Evolutionary conservation across 2,113 vertebrate species (phyloP).

Genomic region (Cololabis saira): DNA sequence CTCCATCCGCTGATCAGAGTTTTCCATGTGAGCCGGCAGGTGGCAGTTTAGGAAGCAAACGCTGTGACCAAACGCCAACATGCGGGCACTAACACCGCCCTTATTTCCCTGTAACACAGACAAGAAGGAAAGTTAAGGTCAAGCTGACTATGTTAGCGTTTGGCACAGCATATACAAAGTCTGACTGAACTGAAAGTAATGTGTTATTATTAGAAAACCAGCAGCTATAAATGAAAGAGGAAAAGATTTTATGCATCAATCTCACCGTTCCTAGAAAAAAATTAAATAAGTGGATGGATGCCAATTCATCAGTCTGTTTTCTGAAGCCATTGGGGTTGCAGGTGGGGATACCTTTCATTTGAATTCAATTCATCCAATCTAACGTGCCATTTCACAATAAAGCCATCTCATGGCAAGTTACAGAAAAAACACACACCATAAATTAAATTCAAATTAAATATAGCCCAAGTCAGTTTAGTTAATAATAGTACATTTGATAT

Average conservation of each 20-base stretch:
- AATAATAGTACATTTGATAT: too few relatives aligned
- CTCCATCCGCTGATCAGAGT: slow-evolving; percentile 94
- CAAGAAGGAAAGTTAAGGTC: neutral
- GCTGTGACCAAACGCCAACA: slow-evolving; percentile 92
- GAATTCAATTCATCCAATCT: too few relatives aligned
- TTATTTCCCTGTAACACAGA: slow-evolving; percentile 90
- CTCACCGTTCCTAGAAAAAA: neutral
- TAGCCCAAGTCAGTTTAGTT: too few relatives aligned
- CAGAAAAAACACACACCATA: too few relatives aligned
- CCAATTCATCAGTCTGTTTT: too few relatives aligned
- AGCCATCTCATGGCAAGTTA: too few relatives aligned
- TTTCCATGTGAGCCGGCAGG: slow-evolving; percentile 97
- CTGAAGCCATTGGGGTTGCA: too few relatives aligned
- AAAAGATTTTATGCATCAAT: neutral
- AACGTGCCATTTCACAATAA: too few relatives aligned
- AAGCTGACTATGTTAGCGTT: neutral
- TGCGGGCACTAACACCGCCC: slow-evolving; percentile 92
- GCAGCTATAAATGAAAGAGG: neutral
- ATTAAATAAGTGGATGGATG: neutral
- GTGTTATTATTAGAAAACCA: neutral
- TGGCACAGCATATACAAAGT: neutral
- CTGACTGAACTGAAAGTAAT: neutral
- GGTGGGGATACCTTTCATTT: too few relatives aligned
- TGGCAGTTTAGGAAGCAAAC: slow-evolving; percentile 99
- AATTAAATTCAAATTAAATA: too few relatives aligned